Percentiles rank a stretch among this genome's conserved stretches.
Evolutionary conservation across 2,113 vertebrate species (phyloP).

Genomic region (Grammomys surdaster): DNA sequence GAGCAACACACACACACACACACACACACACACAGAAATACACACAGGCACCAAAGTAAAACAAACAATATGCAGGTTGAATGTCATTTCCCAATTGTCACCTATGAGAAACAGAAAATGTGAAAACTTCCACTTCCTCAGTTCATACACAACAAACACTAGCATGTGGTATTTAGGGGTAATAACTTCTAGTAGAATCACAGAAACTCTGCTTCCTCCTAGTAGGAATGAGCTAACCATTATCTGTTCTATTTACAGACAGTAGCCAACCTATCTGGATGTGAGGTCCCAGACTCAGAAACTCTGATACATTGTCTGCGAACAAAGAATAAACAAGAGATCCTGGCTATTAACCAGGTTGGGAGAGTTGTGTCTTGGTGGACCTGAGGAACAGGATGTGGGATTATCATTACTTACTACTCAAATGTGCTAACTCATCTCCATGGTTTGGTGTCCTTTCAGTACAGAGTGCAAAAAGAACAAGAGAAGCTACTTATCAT

Average conservation of each 20-base stretch:
- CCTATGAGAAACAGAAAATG: background rate
- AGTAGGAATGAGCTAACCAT: background rate
- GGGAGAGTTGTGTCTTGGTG: too few relatives aligned
- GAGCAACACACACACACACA: background rate
- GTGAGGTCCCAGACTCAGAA: slow-evolving; percentile 81
- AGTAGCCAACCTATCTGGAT: slow-evolving; percentile 85
- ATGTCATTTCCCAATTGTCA: background rate
- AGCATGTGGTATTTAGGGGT: background rate
- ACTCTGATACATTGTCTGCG: slow-evolving; percentile 86
- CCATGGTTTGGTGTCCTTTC: background rate
- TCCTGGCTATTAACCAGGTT: too few relatives aligned
- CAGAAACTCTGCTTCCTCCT: background rate
- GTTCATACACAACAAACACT: background rate
- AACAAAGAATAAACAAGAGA: slow-evolving; percentile 84
- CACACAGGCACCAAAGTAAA: background rate
- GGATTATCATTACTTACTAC: too few relatives aligned
- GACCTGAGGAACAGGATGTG: too few relatives aligned
- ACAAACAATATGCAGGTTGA: background rate
- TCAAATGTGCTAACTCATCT: too few relatives aligned
- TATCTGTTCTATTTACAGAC: slow-evolving; percentile 75
- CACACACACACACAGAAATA: too few relatives aligned
- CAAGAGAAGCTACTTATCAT: background rate
- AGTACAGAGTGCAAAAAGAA: background rate
- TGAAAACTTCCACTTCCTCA: background rate
- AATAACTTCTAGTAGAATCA: background rate